These are phyloP conservation scores for Melitaea cinxia DNA, from an alignment of 1,140 invertebrate species.

Conservation along the genomic window DNA sequence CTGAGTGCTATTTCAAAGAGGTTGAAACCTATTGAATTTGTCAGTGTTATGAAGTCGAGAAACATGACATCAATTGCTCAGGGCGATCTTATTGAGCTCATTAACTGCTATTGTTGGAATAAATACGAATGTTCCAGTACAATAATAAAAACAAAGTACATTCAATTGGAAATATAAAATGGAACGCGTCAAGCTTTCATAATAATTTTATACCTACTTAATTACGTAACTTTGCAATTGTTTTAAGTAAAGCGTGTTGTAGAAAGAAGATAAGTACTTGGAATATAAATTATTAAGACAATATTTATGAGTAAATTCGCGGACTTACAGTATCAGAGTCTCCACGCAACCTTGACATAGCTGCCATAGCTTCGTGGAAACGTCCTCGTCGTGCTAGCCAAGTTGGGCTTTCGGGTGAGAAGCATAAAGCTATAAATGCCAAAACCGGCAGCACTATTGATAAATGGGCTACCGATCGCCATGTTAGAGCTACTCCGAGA, in stretches of 20 bases:
- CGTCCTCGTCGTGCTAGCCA: conserved; percentile 85
- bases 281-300: no score
- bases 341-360: conserved; percentile 86
- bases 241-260: no score
- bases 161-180: not conserved
- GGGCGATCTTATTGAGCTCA: conserved; percentile 66
- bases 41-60: conserved; percentile 46
- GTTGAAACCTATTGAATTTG: conserved; percentile 19
- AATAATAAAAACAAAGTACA: conserved; percentile 37
- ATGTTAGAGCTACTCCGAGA: conserved; percentile 84
- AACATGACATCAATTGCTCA: conserved; percentile 59
- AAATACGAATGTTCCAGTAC: conserved; percentile 33
- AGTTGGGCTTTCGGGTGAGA: conserved; percentile 87
- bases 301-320: no score
- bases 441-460: conserved; percentile 83
- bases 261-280: no score
- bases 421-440: conserved; percentile 82
- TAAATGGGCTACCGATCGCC: conserved; percentile 85
- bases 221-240: no score
- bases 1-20: conserved; percentile 5
- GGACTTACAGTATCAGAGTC: conserved; percentile 81
- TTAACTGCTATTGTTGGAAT: conserved; percentile 58
- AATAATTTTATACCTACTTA: not conserved
- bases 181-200: not conserved
- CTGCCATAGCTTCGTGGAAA: conserved; percentile 84